Base-by-base conservation (phyloP, 2,888 invertebrate species). In the Caenorhabditis sp. region DNA sequence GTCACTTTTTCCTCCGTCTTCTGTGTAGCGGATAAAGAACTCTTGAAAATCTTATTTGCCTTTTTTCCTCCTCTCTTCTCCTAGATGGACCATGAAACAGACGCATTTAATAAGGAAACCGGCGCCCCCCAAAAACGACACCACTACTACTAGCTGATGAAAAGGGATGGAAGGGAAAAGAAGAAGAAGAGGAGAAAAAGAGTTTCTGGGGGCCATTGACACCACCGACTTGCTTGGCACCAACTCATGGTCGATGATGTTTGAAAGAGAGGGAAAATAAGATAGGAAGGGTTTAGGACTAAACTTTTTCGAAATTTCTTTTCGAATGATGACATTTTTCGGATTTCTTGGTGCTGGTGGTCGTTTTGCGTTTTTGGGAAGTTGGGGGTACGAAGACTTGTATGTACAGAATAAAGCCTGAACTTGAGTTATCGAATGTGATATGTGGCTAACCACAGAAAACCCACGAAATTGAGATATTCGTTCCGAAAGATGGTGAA, bases 41-140 rank as follows among this genome's bases (percentile, higher is more conserved):
- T 76, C 76, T 76, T 66, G 68, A 76, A 76, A 76, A 76, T 76
- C 76, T 76, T 76, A 76, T 76, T 76, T 76, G 76, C 76, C 59
- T 76, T 58, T 73, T 19, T 44, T 12, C 12, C 6, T 38, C 6
- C 12, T 12, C 22, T 70, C 74, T 56, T 59, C 59, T 76, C 68
- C 61, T 68, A 68, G 49, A 76, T 76, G 76, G 76, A 76, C 76
- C 76, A 76, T 76, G 68, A 76, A 76, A 76, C 76, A 68, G 76
- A 76, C 68, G 76, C 76, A 76, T 76, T 68, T 76, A 59, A 68
- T 31, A 58, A 31, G 24, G 38, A 75, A n/a, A 58, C 49, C 14
- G 31, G 31, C n/a, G n/a, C n/a, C 31, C 10, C 38, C 38, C 38
- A 7, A 38, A 38, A 38, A 44, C 28, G 41, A 54, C 35, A 47